Evolutionary conservation across 2,888 invertebrate genomes (phyloP), one percentile per base, ranked within the genome.

Genomic region (Acrocera orbiculus): DNA sequence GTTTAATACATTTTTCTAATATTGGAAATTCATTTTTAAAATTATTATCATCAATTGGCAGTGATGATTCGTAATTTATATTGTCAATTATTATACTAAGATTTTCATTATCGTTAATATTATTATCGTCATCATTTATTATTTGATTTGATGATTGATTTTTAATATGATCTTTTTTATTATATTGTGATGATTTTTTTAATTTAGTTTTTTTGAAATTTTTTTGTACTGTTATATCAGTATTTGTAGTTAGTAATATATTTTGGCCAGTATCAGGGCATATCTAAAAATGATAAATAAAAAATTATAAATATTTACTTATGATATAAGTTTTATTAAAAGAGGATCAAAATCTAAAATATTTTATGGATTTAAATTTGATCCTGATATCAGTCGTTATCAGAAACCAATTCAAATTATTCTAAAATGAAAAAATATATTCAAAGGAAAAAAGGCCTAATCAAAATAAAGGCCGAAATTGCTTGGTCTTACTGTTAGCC

Each of bases 1-100:
- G 65, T 29, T 65, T 56, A 20, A 70, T 56, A 46, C 70, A 70
- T 45, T 69, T 68, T 45, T 69, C 69, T 17, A 70, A 43, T 47
- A 67, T 65, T 5, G 67, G 46, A n/a, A 23, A 11, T 11, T 3
- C 4, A 22, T 23, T 23, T 23, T n/a, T 23, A 11, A 9, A 40
- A 27, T 2, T 23, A 23, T 23, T 23, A 23, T 22, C 22, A 22
- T 23, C 23, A 11, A 11, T 23, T 23, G 11, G 5, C 11, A 11
- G 23, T n/a, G 23, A 4, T 23, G n/a, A n/a, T n/a, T n/a, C n/a
- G n/a, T n/a, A n/a, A n/a, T n/a, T n/a, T n/a, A n/a, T n/a, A n/a
- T n/a, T n/a, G n/a, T n/a, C n/a, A n/a, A n/a, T n/a, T n/a, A n/a
- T n/a, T n/a, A n/a, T n/a, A n/a, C n/a, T n/a, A n/a, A n/a, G 6